Conservation (phyloP, 2,113 vertebrate genomes). For the Alexandromys fortis region DNA sequence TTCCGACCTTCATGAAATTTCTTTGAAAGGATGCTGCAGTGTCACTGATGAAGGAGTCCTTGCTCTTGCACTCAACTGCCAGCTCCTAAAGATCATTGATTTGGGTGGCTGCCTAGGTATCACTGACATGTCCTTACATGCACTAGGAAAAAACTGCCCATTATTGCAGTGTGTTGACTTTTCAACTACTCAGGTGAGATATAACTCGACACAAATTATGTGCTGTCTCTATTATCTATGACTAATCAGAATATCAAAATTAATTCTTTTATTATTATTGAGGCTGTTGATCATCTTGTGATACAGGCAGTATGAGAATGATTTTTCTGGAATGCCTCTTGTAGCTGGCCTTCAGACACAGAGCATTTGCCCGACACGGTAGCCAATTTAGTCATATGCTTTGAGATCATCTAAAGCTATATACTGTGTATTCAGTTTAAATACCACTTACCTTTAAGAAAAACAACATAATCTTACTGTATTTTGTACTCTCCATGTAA, state of each 20-base stretch:
- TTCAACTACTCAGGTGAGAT: constrained; percentile 85
- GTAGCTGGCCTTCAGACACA: background rate
- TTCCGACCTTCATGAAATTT: constrained; percentile 83
- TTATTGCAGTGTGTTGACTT: constrained; percentile 89
- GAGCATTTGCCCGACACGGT: background rate
- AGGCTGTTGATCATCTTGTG: background rate
- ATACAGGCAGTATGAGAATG: background rate
- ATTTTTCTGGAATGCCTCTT: background rate
- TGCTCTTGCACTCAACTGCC: constrained; percentile 87
- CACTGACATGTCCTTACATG: constrained; percentile 86
- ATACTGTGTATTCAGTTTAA: background rate
- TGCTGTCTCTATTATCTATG: background rate
- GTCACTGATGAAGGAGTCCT: constrained; percentile 87
- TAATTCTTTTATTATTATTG: background rate
- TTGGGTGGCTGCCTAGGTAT: constrained; percentile 86
- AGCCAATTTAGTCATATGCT: background rate
- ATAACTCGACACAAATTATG: background rate
- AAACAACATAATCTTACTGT: background rate
- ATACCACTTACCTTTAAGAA: background rate
- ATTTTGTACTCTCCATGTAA: background rate
- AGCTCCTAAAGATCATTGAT: constrained; percentile 85
- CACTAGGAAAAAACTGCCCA: constrained; percentile 87
- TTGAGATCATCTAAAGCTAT: background rate
- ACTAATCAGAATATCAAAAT: background rate
- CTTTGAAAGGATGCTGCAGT: constrained; percentile 86